Conservation (phyloP, 2,888 invertebrate genomes). For the Drosophila melanocephala region DNA sequence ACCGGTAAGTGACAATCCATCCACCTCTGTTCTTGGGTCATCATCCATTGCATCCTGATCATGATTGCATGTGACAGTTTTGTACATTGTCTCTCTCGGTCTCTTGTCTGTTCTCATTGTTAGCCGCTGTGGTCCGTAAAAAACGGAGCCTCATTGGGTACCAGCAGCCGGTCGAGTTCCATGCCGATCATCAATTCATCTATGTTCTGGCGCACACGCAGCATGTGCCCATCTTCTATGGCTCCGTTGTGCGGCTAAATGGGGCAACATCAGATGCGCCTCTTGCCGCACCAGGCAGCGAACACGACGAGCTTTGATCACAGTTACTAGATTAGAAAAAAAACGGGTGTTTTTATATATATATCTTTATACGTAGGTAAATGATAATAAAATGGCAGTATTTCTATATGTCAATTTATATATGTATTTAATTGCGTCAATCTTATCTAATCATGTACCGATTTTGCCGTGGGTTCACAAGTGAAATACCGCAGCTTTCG, state of each 20-base stretch:
- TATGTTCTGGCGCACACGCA: conserved; percentile 63
- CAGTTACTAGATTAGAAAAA: conserved; percentile 6
- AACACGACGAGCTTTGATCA: conserved; percentile 64
- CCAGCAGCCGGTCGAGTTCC: conserved; percentile 63
- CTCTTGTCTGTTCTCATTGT: conserved; percentile 46
- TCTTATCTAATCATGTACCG: conserved; percentile 11
- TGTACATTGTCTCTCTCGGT: conserved; percentile 13
- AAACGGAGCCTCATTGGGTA: conserved; percentile 60
- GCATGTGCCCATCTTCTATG: conserved; percentile 63
- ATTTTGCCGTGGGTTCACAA: neutral
- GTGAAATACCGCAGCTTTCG: neutral
- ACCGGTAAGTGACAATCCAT: conserved; percentile 85
- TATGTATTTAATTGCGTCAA: neutral
- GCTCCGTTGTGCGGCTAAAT: conserved; percentile 54
- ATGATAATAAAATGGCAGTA: conserved; percentile 36
- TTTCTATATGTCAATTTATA: neutral
- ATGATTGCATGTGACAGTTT: neutral
- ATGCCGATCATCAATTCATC: conserved; percentile 81
- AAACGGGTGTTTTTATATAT: conserved; percentile 25
- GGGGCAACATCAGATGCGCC: conserved; percentile 17
- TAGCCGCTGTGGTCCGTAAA: conserved; percentile 86
- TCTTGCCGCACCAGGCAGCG: conserved; percentile 24
- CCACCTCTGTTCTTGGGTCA: neutral
- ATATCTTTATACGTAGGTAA: neutral
- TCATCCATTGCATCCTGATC: neutral